Percentiles rank a stretch among this genome's conserved stretches.
Evolutionary conservation across 1,140 invertebrate genomes (phyloP).

Genomic region (Eupeodes corollae): DNA sequence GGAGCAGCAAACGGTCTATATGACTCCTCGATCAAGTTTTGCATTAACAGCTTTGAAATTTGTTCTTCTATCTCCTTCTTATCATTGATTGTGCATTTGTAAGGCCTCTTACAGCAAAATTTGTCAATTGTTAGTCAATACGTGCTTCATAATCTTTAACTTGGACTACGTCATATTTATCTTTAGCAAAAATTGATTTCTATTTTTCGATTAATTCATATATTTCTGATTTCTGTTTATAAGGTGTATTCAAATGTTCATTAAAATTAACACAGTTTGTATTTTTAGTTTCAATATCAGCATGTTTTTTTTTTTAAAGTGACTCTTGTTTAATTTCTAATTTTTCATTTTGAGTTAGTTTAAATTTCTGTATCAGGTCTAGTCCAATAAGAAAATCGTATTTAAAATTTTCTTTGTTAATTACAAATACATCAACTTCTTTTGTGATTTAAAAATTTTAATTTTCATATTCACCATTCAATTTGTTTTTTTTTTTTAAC

Average conservation of each 20-base stretch:
- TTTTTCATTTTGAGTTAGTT: too few species aligned
- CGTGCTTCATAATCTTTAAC: slow-evolving; percentile 14
- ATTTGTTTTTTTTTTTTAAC: too few species aligned
- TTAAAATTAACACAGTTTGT: too few species aligned
- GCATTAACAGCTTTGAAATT: slow-evolving; percentile 26
- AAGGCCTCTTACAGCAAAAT: slow-evolving; percentile 28
- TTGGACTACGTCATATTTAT: slow-evolving; percentile 27
- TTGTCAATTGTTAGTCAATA: slow-evolving; percentile 28
- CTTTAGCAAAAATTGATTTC: slow-evolving; percentile 29
- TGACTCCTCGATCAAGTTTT: slow-evolving; percentile 32
- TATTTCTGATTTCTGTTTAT: slow-evolving; percentile 18
- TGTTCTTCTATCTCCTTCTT: slow-evolving; percentile 32
- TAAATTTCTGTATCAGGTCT: too few species aligned
- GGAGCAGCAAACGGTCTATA: slow-evolving; percentile 32
- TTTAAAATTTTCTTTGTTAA: too few species aligned
- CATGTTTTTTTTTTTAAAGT: too few species aligned
- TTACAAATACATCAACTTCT: too few species aligned
- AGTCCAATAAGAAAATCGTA: too few species aligned
- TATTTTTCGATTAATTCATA: slow-evolving; percentile 18
- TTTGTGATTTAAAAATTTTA: too few species aligned
- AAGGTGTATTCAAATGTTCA: slow-evolving; percentile 16
- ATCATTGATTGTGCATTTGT: slow-evolving; percentile 28
- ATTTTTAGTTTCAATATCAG: too few species aligned
- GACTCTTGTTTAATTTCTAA: too few species aligned
- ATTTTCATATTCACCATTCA: too few species aligned